phyloP scores from a whole-genome alignment of 2,888 invertebrate genomes.

The Arge pagana region DNA sequence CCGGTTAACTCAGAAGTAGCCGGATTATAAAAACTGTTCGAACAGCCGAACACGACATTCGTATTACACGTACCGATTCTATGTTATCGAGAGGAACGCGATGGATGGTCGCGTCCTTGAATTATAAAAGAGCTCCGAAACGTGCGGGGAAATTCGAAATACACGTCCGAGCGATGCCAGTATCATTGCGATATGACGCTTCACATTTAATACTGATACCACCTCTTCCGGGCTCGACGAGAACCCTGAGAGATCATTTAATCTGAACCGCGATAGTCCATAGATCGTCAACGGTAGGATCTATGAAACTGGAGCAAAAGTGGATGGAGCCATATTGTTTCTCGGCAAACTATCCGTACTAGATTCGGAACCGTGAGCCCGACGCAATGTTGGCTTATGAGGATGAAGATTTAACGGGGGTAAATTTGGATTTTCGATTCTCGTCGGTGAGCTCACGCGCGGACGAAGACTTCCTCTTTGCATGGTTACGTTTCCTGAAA shows the following conservation, averaged over 20 bases:
- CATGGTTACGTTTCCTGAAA: slow-evolving; percentile 42
- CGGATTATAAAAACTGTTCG: no score
- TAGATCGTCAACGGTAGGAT: not conserved
- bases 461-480: slow-evolving; percentile 62
- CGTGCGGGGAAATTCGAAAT: no score
- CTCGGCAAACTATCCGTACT: slow-evolving; percentile 47
- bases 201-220: no score
- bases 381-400: slow-evolving; percentile 53
- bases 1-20: no score
- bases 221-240: not conserved
- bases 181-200: no score
- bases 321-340: slow-evolving; percentile 44
- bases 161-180: no score
- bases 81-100: no score
- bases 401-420: slow-evolving; percentile 76
- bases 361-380: slow-evolving; percentile 43
- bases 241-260: not conserved
- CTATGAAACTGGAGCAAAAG: slow-evolving; percentile 51
- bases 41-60: no score
- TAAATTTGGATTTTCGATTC: slow-evolving; percentile 80
- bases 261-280: not conserved
- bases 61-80: no score
- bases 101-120: no score
- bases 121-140: no score
- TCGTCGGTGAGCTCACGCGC: slow-evolving; percentile 77